Conservation (phyloP, 2,113 vertebrate genomes). For the Pluvianellus socialis region DNA sequence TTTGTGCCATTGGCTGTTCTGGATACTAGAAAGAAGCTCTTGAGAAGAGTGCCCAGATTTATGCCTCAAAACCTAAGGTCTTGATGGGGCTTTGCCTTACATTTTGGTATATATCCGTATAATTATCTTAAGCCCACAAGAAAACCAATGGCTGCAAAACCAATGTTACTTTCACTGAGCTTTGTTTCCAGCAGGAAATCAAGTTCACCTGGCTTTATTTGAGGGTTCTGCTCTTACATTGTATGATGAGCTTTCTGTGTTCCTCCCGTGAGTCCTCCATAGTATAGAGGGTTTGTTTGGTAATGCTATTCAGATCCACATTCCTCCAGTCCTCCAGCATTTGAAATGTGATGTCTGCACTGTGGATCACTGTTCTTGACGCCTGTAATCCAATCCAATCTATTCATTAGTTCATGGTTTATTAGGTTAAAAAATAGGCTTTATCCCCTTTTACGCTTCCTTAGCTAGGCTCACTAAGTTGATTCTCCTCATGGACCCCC, state of each 20-base stretch:
- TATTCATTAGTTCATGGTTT: conserved; percentile 55
- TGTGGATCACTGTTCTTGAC: conserved; percentile 98
- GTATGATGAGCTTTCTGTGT: conserved; percentile 93
- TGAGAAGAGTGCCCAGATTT: background rate
- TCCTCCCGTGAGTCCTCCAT: conserved; percentile 97
- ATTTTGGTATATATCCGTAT: background rate
- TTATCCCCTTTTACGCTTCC: conserved; percentile 39
- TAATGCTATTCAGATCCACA: conserved; percentile 98
- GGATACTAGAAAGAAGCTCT: background rate
- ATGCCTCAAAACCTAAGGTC: background rate
- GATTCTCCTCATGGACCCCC: background rate
- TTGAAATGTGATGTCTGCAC: conserved; percentile 99
- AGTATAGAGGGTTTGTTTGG: conserved; percentile 98
- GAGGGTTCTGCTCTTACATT: conserved; percentile 81
- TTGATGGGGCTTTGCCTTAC: background rate
- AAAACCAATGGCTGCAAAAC: background rate
- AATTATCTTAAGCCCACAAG: background rate
- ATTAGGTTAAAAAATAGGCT: conserved; percentile 32
- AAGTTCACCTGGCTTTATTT: background rate
- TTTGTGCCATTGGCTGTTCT: background rate
- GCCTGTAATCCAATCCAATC: conserved; percentile 81
- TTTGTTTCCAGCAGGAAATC: background rate
- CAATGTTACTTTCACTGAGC: background rate
- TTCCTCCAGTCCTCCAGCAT: conserved; percentile 99
- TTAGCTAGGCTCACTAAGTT: background rate